Conservation (phyloP, 2,888 invertebrate genomes). For the Drosophila picticornis region DNA sequence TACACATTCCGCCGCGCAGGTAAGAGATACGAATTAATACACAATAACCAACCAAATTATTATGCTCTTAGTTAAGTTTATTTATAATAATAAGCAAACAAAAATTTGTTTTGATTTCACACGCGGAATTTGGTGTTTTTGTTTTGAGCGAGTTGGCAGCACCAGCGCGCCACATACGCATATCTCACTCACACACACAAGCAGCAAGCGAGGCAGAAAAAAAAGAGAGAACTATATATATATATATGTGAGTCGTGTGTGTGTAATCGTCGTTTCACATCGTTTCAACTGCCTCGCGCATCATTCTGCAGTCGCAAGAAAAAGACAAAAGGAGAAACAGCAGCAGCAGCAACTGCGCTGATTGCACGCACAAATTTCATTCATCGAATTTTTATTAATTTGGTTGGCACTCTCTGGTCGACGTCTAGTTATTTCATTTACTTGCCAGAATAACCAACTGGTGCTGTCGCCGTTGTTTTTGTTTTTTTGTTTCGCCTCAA, state of each 20-base stretch:
- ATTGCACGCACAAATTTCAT: constrained; percentile 66
- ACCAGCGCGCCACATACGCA: constrained; percentile 64
- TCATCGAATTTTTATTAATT: constrained; percentile 75
- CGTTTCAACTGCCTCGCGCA: constrained; percentile 72
- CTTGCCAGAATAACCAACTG: constrained; percentile 73
- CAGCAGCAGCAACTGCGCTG: constrained; percentile 31
- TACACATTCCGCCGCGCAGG: constrained; percentile 11
- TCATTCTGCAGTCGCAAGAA: constrained; percentile 77
- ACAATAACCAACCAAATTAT: no score
- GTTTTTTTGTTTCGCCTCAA: constrained; percentile 66
- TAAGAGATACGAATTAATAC: constrained; percentile 8
- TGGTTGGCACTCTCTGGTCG: constrained; percentile 48
- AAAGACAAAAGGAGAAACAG: constrained; percentile 79
- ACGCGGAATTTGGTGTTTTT: constrained; percentile 35
- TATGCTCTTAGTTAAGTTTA: background rate
- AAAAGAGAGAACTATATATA: constrained; percentile 66
- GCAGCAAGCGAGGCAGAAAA: constrained; percentile 45
- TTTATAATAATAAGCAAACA: background rate
- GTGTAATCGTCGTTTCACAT: constrained; percentile 55
- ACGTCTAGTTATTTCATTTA: constrained; percentile 84
- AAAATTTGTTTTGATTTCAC: constrained; percentile 20
- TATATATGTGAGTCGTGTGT: constrained; percentile 50
- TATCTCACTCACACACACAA: constrained; percentile 75
- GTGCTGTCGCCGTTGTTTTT: constrained; percentile 74
- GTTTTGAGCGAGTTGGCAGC: constrained; percentile 56